Base-by-base conservation (phyloP, 1,140 invertebrate species). In the Nasonia longicornis region DNA sequence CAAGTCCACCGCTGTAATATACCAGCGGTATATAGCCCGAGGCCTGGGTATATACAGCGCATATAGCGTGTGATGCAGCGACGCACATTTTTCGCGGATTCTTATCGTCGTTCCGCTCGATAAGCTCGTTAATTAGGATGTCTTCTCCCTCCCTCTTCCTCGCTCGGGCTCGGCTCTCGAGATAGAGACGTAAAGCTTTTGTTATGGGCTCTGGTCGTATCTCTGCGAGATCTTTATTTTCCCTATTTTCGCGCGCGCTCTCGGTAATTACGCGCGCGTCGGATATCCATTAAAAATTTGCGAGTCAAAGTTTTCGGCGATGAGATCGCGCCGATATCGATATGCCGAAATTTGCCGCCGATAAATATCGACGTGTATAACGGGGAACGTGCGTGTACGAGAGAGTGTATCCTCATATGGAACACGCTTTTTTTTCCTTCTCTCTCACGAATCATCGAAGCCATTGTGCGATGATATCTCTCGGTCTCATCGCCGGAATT, bases 101-200 rank as follows among this genome's bases (percentile, higher is more conserved):
- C 64, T 26, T 29, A 31, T 31, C 45, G 73, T 26, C 75, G 75
- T 77, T 77, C 75, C 75, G 63, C 48, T 77, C 75, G 75, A 77
- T 77, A 77, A 77, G 75, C 63, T 77, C 63, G 75, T 77, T 77
- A 77, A 77, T 77, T 77, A 67, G 75, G 48, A 31, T 31, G 66
- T 67, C 66, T 67, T 26, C 64, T 76, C 31, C 58, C 48, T 74
- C 72, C 58, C n/a, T 45, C 6, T 58, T 35, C 3, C 52, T 58
- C 52, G 16, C 38, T 42, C 38, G 26, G 26, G 26, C 26, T 26
- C 26, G 7, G 3, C 16, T n/a, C 52, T 58, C 52, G 20, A 52
- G 52, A 58, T 58, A 58, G 52, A 58, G 52, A 58, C 52, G n/a
- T 58, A 58, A 58, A 58, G 52, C 52, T 58, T 58, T 58, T 58